phyloP scores from a whole-genome alignment of 30 jellyfish, hydroid and myxozoan species.

The Aurelia coerulea region DNA sequence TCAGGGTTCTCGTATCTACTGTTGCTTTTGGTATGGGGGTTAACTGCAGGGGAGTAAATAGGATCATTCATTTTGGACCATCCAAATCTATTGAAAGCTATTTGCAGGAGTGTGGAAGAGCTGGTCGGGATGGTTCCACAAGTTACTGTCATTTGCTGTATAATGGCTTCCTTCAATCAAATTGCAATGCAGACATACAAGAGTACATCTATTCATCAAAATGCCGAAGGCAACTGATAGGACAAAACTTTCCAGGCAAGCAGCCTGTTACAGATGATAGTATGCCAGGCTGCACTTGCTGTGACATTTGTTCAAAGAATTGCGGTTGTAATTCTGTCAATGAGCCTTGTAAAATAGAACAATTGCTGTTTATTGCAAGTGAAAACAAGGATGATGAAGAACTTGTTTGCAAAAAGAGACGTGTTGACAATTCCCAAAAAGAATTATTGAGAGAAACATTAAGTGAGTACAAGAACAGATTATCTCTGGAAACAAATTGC shows the following conservation, averaged over 20 bases:
- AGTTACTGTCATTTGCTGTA: conserved; percentile 17
- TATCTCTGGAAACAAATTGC: background rate
- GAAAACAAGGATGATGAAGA: background rate
- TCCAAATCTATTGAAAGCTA: too few relatives aligned
- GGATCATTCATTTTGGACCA: too few relatives aligned
- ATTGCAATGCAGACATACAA: conserved; percentile 5
- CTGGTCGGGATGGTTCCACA: too few relatives aligned
- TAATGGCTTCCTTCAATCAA: conserved; percentile 17
- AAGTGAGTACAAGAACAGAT: background rate
- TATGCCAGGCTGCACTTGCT: background rate
- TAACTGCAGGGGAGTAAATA: too few relatives aligned
- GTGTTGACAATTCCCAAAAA: background rate
- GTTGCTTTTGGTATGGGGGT: too few relatives aligned
- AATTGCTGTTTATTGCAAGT: background rate
- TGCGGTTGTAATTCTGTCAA: conserved; percentile 16
- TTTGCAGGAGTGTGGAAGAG: too few relatives aligned
- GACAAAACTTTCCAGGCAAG: conserved; percentile 1
- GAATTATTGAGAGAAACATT: background rate
- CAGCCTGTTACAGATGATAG: background rate
- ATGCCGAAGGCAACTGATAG: conserved; percentile 3
- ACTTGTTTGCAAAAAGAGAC: background rate
- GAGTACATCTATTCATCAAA: background rate
- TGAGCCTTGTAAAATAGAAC: background rate
- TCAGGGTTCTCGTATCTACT: too few relatives aligned
- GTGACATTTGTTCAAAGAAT: background rate